These are phyloP conservation scores for Diarsia brunnea DNA, from an alignment of 2,888 invertebrate species.

Conservation along the genomic window DNA sequence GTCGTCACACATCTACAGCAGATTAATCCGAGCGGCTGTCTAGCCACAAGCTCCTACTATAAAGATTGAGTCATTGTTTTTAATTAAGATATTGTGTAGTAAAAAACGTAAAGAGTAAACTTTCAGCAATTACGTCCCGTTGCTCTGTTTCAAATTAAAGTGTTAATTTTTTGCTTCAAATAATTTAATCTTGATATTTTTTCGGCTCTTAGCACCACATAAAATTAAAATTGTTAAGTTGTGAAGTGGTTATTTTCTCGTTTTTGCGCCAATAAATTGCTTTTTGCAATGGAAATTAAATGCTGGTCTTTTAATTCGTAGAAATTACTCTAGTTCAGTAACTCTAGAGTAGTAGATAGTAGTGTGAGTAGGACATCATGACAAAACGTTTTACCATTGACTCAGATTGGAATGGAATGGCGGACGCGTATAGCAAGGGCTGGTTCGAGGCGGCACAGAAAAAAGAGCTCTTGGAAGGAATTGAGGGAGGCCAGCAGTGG, in stretches of 20 bases:
- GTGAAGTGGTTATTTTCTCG: not conserved
- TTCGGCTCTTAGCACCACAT: constrained; percentile 22
- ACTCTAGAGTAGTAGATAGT: not conserved
- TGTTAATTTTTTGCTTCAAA: constrained; percentile 1
- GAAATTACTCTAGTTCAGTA: not conserved
- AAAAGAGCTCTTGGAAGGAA: too few species aligned
- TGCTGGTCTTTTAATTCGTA: not conserved
- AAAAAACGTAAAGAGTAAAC: not conserved
- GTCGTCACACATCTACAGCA: too few species aligned
- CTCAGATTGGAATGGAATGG: too few species aligned
- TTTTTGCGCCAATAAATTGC: not conserved
- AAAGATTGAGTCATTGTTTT: constrained; percentile 22
- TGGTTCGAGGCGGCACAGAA: too few species aligned
- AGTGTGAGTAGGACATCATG: too few species aligned
- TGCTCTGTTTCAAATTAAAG: constrained; percentile 6
- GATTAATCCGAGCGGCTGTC: too few species aligned
- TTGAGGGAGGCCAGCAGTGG: too few species aligned
- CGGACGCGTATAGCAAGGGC: too few species aligned
- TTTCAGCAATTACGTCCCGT: constrained; percentile 7
- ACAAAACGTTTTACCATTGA: too few species aligned
- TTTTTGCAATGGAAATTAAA: not conserved
- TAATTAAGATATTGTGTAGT: not conserved
- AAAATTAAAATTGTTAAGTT: constrained; percentile 4
- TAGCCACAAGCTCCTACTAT: not conserved
- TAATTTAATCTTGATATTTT: not conserved